phyloP scores from a whole-genome alignment of 2,888 invertebrate species.

The Latheticus oryzae region DNA sequence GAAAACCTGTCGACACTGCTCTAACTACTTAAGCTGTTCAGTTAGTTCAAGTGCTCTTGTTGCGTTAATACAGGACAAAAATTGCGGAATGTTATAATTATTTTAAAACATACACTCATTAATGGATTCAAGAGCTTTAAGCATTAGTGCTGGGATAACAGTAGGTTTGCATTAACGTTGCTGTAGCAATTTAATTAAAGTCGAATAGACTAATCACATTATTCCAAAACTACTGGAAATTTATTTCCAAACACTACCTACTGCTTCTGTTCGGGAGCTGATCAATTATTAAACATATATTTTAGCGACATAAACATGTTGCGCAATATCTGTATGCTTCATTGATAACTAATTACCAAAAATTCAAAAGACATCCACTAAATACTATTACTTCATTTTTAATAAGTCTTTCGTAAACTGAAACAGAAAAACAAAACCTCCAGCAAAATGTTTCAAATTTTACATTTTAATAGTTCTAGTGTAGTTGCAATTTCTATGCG shows the following conservation, averaged over 20 bases:
- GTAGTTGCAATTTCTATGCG: too few species aligned
- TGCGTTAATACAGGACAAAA: slow-evolving; percentile 2
- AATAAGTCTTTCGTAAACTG: not conserved
- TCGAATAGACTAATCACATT: slow-evolving; percentile 25
- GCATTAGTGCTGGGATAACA: slow-evolving; percentile 10
- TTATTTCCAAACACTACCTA: slow-evolving; percentile 19
- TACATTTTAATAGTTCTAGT: too few species aligned
- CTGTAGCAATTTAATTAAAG: slow-evolving; percentile 20
- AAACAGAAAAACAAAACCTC: too few species aligned
- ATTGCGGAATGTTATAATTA: too few species aligned
- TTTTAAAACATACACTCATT: too few species aligned
- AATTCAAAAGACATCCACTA: too few species aligned
- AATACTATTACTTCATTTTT: too few species aligned
- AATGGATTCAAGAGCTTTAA: slow-evolving; percentile 4
- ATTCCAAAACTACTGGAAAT: slow-evolving; percentile 23
- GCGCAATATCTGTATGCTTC: slow-evolving; percentile 1
- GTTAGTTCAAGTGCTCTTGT: too few species aligned
- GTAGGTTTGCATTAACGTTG: slow-evolving; percentile 26
- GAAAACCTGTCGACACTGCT: too few species aligned
- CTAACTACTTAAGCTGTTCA: too few species aligned
- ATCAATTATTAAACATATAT: slow-evolving; percentile 20
- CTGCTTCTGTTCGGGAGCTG: slow-evolving; percentile 4
- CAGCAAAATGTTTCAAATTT: too few species aligned
- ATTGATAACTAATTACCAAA: too few species aligned
- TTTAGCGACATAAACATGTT: slow-evolving; percentile 3